Conservation (phyloP, 1,140 invertebrate species). For the Theocolax elegans region DNA sequence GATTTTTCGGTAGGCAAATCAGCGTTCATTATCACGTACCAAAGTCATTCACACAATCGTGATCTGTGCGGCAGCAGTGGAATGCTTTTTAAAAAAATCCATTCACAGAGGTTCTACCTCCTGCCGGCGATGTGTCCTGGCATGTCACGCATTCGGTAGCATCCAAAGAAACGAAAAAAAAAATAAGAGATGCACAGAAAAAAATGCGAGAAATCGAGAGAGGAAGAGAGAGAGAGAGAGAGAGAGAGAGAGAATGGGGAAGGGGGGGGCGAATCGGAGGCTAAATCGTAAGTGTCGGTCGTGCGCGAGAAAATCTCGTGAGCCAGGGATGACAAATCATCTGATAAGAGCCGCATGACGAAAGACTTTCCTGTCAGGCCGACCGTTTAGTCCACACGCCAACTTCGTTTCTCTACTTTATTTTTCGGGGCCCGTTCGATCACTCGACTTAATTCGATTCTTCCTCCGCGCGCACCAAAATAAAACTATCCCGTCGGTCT, state of each 20-base stretch:
- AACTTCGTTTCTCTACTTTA: background rate
- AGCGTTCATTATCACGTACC: constrained; percentile 20
- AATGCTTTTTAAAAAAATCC: constrained; percentile 19
- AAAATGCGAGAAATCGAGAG: background rate
- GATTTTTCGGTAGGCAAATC: constrained; percentile 23
- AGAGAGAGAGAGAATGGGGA: background rate
- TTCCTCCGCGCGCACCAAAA: too few species aligned
- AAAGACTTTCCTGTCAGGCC: constrained; percentile 34
- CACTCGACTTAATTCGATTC: too few species aligned
- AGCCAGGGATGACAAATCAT: constrained; percentile 33
- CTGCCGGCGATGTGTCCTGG: background rate
- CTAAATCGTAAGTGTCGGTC: constrained; percentile 12
- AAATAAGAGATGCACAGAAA: background rate
- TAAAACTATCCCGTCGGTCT: too few species aligned
- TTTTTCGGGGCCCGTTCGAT: too few species aligned
- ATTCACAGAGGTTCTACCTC: background rate
- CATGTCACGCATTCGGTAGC: constrained; percentile 28
- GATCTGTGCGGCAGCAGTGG: constrained; percentile 37
- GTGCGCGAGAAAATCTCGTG: constrained; percentile 23
- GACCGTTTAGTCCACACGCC: background rate
- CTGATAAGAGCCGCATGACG: constrained; percentile 42
- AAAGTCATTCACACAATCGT: constrained; percentile 9
- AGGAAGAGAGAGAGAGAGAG: too few species aligned
- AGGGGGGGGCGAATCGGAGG: background rate
- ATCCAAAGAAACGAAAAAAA: background rate